phyloP scores from a whole-genome alignment of 1,140 invertebrate species.

The Arion vulgaris region DNA sequence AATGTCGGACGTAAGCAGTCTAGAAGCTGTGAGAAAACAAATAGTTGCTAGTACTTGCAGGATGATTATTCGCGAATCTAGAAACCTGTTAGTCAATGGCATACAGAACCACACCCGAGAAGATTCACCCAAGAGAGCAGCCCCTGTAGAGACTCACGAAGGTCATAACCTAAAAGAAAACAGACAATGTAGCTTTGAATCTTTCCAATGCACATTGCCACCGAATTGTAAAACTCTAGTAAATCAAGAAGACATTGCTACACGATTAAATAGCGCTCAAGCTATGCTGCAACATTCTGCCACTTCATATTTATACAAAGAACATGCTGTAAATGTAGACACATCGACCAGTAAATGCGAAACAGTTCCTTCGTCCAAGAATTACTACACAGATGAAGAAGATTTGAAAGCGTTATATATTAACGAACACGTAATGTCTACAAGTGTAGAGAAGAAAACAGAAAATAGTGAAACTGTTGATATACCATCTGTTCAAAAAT shows the following conservation, averaged over 20 bases:
- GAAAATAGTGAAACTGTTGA: not conserved
- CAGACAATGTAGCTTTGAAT: no score
- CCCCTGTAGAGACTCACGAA: not conserved
- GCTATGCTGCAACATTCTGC: no score
- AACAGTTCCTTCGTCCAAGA: no score
- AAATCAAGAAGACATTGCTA: no score
- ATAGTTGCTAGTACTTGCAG: not conserved
- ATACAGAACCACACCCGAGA: not conserved
- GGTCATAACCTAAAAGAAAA: not conserved
- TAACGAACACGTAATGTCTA: not conserved
- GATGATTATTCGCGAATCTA: constrained; percentile 11
- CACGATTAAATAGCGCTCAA: no score
- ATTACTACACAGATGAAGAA: no score
- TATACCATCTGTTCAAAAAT: not conserved
- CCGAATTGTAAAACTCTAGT: no score
- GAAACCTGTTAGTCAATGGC: not conserved
- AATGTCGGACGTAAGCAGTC: not conserved
- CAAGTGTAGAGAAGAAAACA: not conserved
- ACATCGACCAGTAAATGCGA: no score
- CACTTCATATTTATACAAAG: no score
- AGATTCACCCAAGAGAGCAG: not conserved
- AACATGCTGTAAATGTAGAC: no score
- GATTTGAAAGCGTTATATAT: not conserved
- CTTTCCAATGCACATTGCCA: no score
- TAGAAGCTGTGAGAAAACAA: not conserved